A percentile compares a stretch with the other conserved stretches of the same genome.
Evolutionary conservation across 2,113 vertebrate genomes (phyloP).

Genomic region (Serinus canaria): DNA sequence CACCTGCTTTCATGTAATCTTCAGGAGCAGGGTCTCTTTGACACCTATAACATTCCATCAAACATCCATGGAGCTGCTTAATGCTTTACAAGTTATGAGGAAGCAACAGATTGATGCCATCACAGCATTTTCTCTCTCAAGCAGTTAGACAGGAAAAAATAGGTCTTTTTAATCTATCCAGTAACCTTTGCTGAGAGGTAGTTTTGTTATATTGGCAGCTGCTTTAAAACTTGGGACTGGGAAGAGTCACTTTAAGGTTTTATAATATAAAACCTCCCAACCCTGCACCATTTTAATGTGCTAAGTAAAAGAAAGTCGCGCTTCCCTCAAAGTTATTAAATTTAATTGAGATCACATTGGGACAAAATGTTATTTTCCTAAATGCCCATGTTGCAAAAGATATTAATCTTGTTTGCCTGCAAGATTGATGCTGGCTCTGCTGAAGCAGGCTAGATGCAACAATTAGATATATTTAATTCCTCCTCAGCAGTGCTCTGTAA

Average conservation of each 20-base stretch:
- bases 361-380: conserved; percentile 63
- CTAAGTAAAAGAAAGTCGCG: conserved; percentile 58
- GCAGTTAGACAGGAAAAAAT: neutral
- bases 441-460: conserved; percentile 51
- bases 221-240: neutral
- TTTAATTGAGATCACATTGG: conserved; percentile 62
- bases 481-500: conserved; percentile 57
- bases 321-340: conserved; percentile 51
- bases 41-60: conserved; percentile 41
- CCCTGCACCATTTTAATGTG: neutral
- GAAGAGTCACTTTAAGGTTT: neutral
- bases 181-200: conserved; percentile 18
- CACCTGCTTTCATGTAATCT: conserved; percentile 39
- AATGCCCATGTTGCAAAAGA: conserved; percentile 55
- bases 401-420: conserved; percentile 67
- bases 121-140: neutral
- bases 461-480: conserved; percentile 66
- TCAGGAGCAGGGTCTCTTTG: conserved; percentile 5
- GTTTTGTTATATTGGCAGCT: neutral
- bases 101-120: conserved; percentile 44
- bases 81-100: conserved; percentile 52
- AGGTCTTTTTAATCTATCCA: neutral
- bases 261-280: neutral
- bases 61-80: conserved; percentile 34
- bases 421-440: conserved; percentile 65